Evolutionary conservation across 2,888 invertebrate genomes (phyloP), one percentile per base, ranked within the genome.

Genomic region (Megastigmus dorsalis): DNA sequence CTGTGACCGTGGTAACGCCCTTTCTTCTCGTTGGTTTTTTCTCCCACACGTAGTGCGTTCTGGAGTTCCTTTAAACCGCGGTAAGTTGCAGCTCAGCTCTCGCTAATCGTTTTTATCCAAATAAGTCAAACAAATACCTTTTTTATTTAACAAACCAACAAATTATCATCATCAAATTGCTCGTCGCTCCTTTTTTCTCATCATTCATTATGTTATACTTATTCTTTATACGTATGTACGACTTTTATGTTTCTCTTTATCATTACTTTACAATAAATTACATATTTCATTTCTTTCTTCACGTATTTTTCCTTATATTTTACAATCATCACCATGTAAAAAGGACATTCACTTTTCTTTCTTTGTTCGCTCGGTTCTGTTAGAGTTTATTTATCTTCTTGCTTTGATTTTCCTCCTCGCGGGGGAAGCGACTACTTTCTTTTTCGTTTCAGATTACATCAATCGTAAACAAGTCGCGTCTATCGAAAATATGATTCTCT

Each of bases 11-110:
- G 87, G 86, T 87, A 88, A 87, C 88, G 87, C 87, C 88, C 86
- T 88, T 88, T 88, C 86, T 87, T 87, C 86, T 87, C 87, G 86
- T 88, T 87, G 87, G 87, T 87, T 86, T n/a, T n/a, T 87, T 87
- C 80, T 82, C 88, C 86, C 86, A 87, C 87, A 88, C 87, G 93
- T 95, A 96, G 96, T 95, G 95, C 95, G 94, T 97, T 96, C 95
- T 96, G 96, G 96, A 96, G 95, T 94, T 96, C 95, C 94, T 96
- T 96, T 95, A 95, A 95, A 93, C 95, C 96, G 94, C 95, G 96
- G 96, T 97, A 96, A 96, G 96, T 96, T 93, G 92, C 93, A 92
- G 87, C 86, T 88, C 87, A 86, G 85, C 87, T 88, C 88, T 88
- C 85, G 87, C 87, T 87, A 86, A 86, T 85, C 85, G 84, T 86